Percentiles rank a stretch among this genome's conserved stretches.
Evolutionary conservation across 2,113 vertebrate genomes (phyloP).

Genomic region (Centropus unirufus): DNA sequence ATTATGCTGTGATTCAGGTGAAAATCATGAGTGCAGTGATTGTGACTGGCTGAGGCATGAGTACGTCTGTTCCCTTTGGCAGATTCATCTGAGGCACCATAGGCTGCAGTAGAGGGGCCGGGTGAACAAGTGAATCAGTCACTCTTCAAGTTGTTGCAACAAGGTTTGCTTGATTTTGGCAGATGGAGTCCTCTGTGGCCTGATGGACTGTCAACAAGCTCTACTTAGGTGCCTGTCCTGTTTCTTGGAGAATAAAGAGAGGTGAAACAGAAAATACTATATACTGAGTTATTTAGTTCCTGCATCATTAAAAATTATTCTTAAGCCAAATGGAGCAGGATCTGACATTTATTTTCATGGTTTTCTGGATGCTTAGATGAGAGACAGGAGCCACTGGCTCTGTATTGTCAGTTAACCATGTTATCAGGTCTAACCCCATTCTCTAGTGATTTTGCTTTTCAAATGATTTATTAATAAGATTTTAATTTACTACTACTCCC

Average conservation of each 20-base stretch:
- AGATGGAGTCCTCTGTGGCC: background rate
- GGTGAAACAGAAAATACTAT: background rate
- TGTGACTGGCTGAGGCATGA: background rate
- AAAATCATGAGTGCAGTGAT: background rate
- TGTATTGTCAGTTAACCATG: background rate
- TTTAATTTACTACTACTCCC: background rate
- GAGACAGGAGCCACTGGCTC: background rate
- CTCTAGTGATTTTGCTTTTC: background rate
- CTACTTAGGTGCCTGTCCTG: background rate
- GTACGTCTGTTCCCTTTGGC: rapidly evolving
- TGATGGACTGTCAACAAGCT: background rate
- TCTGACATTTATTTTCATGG: background rate
- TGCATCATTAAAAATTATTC: background rate
- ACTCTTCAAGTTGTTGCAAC: background rate
- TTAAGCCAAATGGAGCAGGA: background rate
- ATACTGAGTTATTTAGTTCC: background rate
- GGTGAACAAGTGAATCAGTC: background rate
- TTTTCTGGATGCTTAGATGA: background rate
- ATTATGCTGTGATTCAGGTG: background rate
- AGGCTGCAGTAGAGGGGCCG: background rate
- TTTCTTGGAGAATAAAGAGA: background rate
- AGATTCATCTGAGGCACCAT: background rate
- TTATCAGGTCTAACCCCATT: background rate
- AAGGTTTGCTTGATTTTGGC: background rate
- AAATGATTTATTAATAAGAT: background rate